Conservation (phyloP, 2,888 invertebrate genomes). For the Stenodema calcarata region DNA sequence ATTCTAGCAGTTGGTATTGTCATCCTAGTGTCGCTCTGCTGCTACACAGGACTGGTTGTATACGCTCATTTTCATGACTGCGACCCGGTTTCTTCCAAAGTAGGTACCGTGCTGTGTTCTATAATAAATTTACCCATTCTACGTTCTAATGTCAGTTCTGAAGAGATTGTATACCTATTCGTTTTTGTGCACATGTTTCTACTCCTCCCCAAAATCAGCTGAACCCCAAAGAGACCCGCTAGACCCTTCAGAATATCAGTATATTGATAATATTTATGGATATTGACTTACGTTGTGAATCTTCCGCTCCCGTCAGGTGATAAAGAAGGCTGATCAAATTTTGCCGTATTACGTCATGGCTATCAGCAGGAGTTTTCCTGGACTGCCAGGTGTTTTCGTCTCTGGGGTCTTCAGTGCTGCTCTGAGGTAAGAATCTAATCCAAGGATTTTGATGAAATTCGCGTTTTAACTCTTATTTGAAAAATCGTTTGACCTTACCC, state of each 20-base stretch:
- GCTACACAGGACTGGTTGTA: slow-evolving; percentile 84
- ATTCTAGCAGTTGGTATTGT: slow-evolving; percentile 81
- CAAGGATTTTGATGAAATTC: too few species aligned
- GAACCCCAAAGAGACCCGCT: too few species aligned
- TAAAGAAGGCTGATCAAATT: slow-evolving; percentile 75
- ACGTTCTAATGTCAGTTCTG: too few species aligned
- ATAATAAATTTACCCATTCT: background rate
- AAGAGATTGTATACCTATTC: too few species aligned
- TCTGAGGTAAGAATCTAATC: slow-evolving; percentile 69
- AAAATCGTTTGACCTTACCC: too few species aligned
- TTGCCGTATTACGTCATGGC: slow-evolving; percentile 85
- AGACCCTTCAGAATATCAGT: too few species aligned
- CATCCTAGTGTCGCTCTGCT: slow-evolving; percentile 76
- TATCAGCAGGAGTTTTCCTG: slow-evolving; percentile 74
- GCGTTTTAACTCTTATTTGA: too few species aligned
- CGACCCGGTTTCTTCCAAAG: slow-evolving; percentile 80
- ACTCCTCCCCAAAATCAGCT: too few species aligned
- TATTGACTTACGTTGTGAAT: background rate
- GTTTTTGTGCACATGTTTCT: too few species aligned
- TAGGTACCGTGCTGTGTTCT: background rate
- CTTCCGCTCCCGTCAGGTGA: slow-evolving; percentile 61
- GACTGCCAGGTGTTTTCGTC: slow-evolving; percentile 83
- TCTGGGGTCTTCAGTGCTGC: slow-evolving; percentile 88
- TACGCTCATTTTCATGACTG: slow-evolving; percentile 85
- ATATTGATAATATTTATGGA: too few species aligned